Conservation (phyloP, 2,113 vertebrate genomes). For the Platycercus adscitus region DNA sequence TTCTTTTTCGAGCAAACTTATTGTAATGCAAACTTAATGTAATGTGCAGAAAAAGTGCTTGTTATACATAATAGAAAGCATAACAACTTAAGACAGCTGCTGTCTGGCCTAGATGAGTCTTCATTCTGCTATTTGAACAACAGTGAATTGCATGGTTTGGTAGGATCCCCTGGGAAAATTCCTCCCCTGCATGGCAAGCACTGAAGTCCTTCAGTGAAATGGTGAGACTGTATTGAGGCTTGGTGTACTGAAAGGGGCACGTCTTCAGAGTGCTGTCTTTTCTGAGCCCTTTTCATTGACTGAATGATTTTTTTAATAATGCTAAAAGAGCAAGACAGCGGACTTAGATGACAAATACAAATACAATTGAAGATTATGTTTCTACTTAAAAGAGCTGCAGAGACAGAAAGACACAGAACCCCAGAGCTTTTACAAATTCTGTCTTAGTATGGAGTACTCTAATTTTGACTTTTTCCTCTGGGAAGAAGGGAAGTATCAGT, state of each 20-base stretch:
- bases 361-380: neutral
- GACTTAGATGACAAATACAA: neutral
- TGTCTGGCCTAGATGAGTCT: neutral
- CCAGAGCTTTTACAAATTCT: neutral
- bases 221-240: neutral
- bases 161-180: neutral
- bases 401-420: neutral
- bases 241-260: neutral
- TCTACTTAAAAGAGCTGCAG: neutral
- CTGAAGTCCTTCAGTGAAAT: neutral
- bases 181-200: neutral
- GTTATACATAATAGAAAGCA: neutral
- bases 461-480: neutral
- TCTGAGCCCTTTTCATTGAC: neutral
- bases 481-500: neutral
- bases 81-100: neutral
- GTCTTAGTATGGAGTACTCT: neutral
- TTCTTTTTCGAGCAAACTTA: neutral
- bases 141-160: neutral
- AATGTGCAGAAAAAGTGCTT: neutral
- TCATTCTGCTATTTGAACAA: neutral
- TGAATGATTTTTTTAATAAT: neutral
- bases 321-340: neutral
- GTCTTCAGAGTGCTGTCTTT: neutral
- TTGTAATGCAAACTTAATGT: neutral